Conservation (phyloP, 2,113 vertebrate genomes). For the Centropristis striata region DNA sequence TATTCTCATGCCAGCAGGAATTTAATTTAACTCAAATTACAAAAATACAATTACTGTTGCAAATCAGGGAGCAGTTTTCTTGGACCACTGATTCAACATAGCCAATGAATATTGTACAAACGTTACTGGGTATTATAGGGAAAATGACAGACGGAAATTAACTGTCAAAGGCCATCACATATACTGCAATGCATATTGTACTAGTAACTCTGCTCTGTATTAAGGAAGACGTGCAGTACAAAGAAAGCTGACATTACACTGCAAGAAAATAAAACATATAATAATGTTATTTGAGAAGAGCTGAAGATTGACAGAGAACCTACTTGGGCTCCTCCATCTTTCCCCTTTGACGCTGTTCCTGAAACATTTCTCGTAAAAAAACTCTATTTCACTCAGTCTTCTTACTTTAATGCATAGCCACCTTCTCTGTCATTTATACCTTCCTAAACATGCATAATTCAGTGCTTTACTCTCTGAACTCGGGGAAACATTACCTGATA, state of each 20-base stretch:
- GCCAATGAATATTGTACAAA: slow-evolving; percentile 7
- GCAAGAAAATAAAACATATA: slow-evolving; percentile 6
- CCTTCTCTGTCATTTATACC: slow-evolving; percentile 45
- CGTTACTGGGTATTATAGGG: background rate
- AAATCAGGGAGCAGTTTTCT: slow-evolving; percentile 20
- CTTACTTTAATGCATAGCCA: slow-evolving; percentile 16
- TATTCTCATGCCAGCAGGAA: background rate
- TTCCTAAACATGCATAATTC: slow-evolving; percentile 65
- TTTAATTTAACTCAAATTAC: background rate
- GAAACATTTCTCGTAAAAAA: background rate
- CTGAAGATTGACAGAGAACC: slow-evolving; percentile 14
- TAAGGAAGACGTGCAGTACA: slow-evolving; percentile 6
- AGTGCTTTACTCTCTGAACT: slow-evolving; percentile 44
- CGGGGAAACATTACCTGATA: slow-evolving; percentile 37
- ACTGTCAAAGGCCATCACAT: slow-evolving; percentile 21
- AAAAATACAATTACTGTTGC: slow-evolving; percentile 4
- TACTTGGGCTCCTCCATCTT: background rate
- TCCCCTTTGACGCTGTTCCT: background rate
- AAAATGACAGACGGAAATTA: slow-evolving; percentile 14
- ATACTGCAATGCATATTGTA: background rate
- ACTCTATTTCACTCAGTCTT: slow-evolving; percentile 4
- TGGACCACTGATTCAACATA: background rate
- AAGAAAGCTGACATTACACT: slow-evolving; percentile 19
- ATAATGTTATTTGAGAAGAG: slow-evolving; percentile 15
- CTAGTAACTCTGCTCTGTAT: slow-evolving; percentile 2